Evolutionary conservation across 53 echinoderm and acorn worm genomes (phyloP).

Genomic region (Luidia sarsii): DNA sequence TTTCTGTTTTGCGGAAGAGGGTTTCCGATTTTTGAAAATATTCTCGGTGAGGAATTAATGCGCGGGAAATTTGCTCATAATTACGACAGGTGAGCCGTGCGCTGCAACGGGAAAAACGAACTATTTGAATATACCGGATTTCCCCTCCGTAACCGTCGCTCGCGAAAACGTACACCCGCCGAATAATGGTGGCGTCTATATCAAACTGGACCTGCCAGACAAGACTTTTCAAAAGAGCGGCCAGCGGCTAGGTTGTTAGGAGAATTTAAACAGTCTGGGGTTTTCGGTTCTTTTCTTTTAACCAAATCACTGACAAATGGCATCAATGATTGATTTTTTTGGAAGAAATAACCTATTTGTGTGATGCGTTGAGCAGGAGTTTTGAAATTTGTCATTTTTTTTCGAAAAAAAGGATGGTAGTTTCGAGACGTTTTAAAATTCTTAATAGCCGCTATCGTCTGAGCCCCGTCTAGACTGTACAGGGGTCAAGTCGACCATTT

Average conservation of each 20-base stretch:
- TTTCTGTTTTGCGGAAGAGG: too few species aligned
- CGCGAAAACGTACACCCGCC: background rate
- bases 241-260: constrained; percentile 33
- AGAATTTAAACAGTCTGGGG: constrained; percentile 51
- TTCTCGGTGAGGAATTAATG: too few species aligned
- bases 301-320: too few species aligned
- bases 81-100: too few species aligned
- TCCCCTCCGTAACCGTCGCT: background rate
- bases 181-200: constrained; percentile 48
- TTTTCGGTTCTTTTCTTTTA: too few species aligned
- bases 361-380: too few species aligned
- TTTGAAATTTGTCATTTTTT: background rate
- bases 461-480: constrained; percentile 45
- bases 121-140: background rate
- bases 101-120: background rate
- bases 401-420: background rate
- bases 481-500: constrained; percentile 43
- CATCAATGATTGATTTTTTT: too few species aligned
- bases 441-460: constrained; percentile 39
- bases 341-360: too few species aligned
- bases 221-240: constrained; percentile 55
- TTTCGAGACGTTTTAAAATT: background rate
- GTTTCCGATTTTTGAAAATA: too few species aligned
- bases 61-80: too few species aligned
- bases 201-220: constrained; percentile 55